These are phyloP conservation scores for Perithous albicinctus DNA, from an alignment of 2,888 invertebrate genomes.

Conservation along the genomic window DNA sequence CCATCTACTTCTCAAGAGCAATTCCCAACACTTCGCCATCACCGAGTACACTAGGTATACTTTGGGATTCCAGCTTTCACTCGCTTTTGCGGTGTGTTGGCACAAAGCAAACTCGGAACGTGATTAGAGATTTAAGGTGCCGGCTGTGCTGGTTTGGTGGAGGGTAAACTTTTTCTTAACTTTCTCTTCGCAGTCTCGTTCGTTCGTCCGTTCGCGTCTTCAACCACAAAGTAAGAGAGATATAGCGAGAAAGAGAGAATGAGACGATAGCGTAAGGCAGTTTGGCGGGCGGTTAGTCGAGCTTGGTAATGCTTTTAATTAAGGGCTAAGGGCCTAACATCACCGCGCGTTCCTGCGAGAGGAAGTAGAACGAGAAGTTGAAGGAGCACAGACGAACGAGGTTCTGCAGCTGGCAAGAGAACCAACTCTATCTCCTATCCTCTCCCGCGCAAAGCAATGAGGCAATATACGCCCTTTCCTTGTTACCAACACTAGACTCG, in stretches of 20 bases:
- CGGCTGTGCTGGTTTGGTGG: conserved; percentile 60
- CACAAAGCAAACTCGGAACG: conserved; percentile 69
- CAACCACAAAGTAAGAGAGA: conserved; percentile 12
- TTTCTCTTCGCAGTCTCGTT: conserved; percentile 39
- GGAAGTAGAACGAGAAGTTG: conserved; percentile 43
- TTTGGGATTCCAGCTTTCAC: conserved; percentile 62
- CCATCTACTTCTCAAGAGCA: conserved; percentile 16
- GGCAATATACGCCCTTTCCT: conserved; percentile 68
- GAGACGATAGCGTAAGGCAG: conserved; percentile 44
- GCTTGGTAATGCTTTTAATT: conserved; percentile 74
- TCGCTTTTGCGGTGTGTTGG: conserved; percentile 66
- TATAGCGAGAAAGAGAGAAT: conserved; percentile 26
- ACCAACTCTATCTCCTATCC: conserved; percentile 64
- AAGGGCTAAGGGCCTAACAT: conserved; percentile 72
- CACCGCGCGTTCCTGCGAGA: conserved; percentile 53
- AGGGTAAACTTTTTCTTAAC: conserved; percentile 69
- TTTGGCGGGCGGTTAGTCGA: conserved; percentile 69
- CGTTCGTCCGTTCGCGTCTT: conserved; percentile 47
- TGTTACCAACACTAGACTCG: conserved; percentile 62
- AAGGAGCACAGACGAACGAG: conserved; percentile 55
- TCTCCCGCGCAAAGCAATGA: conserved; percentile 66
- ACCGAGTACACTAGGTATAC: conserved; percentile 38
- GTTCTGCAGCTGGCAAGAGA: conserved; percentile 58
- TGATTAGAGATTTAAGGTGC: conserved; percentile 71
- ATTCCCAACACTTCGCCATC: conserved; percentile 36